Conservation (phyloP, 2,113 vertebrate genomes). For the Ailuropoda melanoleuca region DNA sequence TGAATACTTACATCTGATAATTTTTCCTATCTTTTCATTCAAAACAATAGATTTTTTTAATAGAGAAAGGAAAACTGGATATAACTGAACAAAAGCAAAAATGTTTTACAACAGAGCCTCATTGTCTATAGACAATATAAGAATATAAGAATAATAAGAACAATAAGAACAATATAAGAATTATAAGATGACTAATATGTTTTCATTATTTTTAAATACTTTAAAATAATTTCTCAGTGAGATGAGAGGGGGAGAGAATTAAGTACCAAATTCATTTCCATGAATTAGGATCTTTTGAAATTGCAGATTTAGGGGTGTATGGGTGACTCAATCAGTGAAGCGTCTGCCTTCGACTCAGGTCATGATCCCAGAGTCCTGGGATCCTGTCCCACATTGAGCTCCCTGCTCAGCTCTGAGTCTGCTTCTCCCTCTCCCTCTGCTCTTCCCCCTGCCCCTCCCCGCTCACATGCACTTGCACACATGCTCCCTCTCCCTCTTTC, state of each 20-base stretch:
- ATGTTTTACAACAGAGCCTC: not conserved
- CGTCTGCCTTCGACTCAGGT: not conserved
- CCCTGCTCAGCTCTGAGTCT: not conserved
- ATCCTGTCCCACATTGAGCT: not conserved
- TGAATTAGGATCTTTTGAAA: not conserved
- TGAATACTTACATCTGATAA: not conserved
- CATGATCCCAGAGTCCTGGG: not conserved
- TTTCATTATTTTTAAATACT: not conserved
- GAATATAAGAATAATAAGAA: too few relatives aligned
- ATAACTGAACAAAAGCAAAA: constrained; percentile 36
- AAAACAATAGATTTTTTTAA: constrained; percentile 21
- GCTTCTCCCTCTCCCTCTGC: not conserved
- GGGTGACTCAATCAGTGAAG: not conserved
- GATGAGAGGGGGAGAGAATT: not conserved
- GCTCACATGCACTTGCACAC: not conserved
- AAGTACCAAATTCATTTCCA: not conserved
- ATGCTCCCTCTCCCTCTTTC: not conserved
- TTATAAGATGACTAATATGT: not conserved
- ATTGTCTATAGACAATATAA: too few relatives aligned
- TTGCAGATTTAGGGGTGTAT: not conserved
- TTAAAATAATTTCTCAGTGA: not conserved
- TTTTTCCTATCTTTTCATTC: constrained; percentile 30
- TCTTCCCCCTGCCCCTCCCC: too few relatives aligned
- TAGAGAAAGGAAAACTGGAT: constrained; percentile 14
- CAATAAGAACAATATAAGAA: too few relatives aligned